Evolutionary conservation across 1,140 invertebrate genomes (phyloP).

Genomic region (Drosophila nebulosa): DNA sequence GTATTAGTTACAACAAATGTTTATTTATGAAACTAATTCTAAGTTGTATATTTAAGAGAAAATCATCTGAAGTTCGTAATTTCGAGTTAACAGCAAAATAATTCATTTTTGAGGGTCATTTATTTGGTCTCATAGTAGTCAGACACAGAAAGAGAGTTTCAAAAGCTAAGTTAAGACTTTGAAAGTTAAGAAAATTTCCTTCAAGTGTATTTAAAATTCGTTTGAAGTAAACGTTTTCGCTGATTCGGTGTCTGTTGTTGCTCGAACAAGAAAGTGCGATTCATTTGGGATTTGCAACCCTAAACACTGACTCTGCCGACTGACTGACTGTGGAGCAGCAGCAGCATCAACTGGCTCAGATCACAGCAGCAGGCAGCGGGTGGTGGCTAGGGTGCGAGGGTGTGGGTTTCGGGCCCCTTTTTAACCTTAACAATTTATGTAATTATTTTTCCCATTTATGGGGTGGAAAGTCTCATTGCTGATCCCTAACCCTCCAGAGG

Average conservation of each 20-base stretch:
- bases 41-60: too few species aligned
- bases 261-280: not conserved
- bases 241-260: not conserved
- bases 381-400: not conserved
- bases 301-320: not conserved
- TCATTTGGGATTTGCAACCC: not conserved
- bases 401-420: not conserved
- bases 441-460: not conserved
- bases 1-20: too few species aligned
- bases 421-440: not conserved
- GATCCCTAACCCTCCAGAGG: not conserved
- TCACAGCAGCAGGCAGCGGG: not conserved
- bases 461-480: not conserved
- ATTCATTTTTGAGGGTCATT: too few species aligned
- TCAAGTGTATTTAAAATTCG: not conserved
- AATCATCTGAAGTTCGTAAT: too few species aligned
- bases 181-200: not conserved
- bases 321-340: not conserved
- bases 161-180: too few species aligned
- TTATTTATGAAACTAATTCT: too few species aligned
- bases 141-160: too few species aligned
- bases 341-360: not conserved
- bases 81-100: too few species aligned
- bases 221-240: not conserved
- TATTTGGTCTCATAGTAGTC: too few species aligned